These are phyloP conservation scores for Channa argus DNA, from an alignment of 2,113 vertebrate genomes.

Conservation along the genomic window DNA sequence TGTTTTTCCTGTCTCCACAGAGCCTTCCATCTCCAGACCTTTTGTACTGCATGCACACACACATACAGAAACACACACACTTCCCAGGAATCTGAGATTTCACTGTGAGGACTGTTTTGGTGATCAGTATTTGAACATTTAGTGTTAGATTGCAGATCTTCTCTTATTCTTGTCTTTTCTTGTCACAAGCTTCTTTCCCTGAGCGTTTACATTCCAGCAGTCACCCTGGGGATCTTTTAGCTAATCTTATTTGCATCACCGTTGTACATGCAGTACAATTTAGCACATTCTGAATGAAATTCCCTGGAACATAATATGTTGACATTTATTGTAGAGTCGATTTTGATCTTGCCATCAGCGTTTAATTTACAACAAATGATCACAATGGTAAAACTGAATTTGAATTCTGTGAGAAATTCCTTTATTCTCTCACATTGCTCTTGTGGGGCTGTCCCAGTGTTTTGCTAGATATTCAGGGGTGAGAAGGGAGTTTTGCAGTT, in stretches of 20 bases:
- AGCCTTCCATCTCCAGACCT: constrained; percentile 10
- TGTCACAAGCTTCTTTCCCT: neutral
- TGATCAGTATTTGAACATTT: neutral
- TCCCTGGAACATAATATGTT: too few relatives aligned
- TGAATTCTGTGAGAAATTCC: constrained; percentile 25
- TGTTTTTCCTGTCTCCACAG: constrained; percentile 63
- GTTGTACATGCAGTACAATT: neutral
- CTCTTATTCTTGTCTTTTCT: neutral
- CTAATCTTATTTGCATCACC: constrained; percentile 35
- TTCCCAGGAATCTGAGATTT: constrained; percentile 35
- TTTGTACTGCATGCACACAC: neutral
- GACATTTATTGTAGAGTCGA: constrained; percentile 26
- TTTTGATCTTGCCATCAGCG: constrained; percentile 9
- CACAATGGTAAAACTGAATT: constrained; percentile 35
- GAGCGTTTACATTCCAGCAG: neutral
- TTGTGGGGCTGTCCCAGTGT: neutral
- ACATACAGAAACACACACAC: constrained; percentile 10
- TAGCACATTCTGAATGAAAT: too few relatives aligned
- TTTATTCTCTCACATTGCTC: constrained; percentile 13
- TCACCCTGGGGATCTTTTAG: neutral
- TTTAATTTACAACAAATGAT: constrained; percentile 12
- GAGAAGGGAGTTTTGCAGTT: neutral
- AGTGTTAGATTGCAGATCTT: constrained; percentile 5
- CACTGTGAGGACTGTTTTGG: constrained; percentile 10
- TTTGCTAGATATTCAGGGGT: neutral